Base-by-base conservation (phyloP, 2,797 vertebrate species). In the Heterohyrax brucei region DNA sequence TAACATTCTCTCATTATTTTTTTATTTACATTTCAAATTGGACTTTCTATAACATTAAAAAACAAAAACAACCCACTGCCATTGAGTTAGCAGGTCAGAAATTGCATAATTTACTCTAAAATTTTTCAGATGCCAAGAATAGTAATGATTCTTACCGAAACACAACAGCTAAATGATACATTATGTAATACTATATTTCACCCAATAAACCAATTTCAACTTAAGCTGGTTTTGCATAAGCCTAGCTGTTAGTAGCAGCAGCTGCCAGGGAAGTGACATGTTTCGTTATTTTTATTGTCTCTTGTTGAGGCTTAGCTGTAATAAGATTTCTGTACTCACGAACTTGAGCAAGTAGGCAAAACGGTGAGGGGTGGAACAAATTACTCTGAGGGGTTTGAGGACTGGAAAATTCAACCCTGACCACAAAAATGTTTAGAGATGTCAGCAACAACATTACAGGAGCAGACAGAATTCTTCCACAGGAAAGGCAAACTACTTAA, bases 181-280 rank as follows among this genome's bases (percentile, higher is more conserved):
- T 96, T 94, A 64, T 90, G 50, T 79, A 96, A 95, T 96, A 93
- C 82, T 89, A 94, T 95, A 97, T 97, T 94, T 98, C 97, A 95
- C n/a, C 79, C 78, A 96, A 91, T 92, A 97, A 97, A 76, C 91
- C 93, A 95, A 93, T 98, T 97, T 94, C 88, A 98, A 93, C 97
- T 97, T 97, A 98, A 97, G 98, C 98, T 98, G 98, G 93, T 59
- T 97, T 96, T 97, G 95, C 95, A 80, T 95, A 96, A 97, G 95
- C 56, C n/a, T 33, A 1, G 48, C 80, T 96, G 79, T 97, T 97
- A 96, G 84, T 96, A 91, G 86, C 53, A 91, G 86, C 53, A 93
- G 66, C 89, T 95, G 72, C 89, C 72, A 93, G n/a, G 87, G 12
- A 16, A 95, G 84, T 56, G 88, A 90, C 1, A 48, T 62, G 46